phyloP scores from a whole-genome alignment of 2,888 invertebrate species.

The Brachylomia viminalis region DNA sequence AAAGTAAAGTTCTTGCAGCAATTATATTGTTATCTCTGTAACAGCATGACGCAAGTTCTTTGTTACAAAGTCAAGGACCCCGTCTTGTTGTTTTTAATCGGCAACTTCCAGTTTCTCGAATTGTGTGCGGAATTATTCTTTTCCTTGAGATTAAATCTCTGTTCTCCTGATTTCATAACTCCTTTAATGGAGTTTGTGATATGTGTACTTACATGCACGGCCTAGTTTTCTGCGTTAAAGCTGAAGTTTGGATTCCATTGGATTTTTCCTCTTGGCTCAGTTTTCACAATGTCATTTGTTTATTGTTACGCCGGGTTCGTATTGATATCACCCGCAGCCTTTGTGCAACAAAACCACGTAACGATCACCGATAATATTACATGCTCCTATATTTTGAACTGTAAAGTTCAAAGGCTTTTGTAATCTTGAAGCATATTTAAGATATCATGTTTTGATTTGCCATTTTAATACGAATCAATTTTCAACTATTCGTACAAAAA shows the following conservation, averaged over 20 bases:
- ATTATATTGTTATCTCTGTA: conserved; percentile 56
- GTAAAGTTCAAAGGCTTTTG: conserved; percentile 6
- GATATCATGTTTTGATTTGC: conserved; percentile 18
- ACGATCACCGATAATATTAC: conserved; percentile 14
- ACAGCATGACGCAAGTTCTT: conserved; percentile 62
- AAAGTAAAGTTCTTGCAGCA: conserved; percentile 51
- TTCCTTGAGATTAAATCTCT: conserved; percentile 77
- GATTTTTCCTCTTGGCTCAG: conserved; percentile 56
- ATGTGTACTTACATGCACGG: conserved; percentile 59
- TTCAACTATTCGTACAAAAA: conserved; percentile 1
- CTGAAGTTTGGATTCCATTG: conserved; percentile 56
- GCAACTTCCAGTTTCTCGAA: conserved; percentile 77
- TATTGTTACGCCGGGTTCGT: conserved; percentile 47
- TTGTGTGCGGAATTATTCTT: conserved; percentile 79
- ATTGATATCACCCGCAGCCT: conserved; percentile 56
- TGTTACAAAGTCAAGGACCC: conserved; percentile 83
- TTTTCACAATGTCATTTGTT: conserved; percentile 57
- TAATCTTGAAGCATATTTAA: background rate
- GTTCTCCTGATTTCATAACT: conserved; percentile 72
- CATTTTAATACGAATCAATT: conserved; percentile 16
- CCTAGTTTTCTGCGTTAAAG: conserved; percentile 63
- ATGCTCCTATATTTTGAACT: conserved; percentile 5
- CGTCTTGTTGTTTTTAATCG: conserved; percentile 68
- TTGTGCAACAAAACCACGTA: conserved; percentile 18
- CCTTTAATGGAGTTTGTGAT: conserved; percentile 55